phyloP scores from a whole-genome alignment of 2,888 invertebrate species.

The Drosophila anomalata region DNA sequence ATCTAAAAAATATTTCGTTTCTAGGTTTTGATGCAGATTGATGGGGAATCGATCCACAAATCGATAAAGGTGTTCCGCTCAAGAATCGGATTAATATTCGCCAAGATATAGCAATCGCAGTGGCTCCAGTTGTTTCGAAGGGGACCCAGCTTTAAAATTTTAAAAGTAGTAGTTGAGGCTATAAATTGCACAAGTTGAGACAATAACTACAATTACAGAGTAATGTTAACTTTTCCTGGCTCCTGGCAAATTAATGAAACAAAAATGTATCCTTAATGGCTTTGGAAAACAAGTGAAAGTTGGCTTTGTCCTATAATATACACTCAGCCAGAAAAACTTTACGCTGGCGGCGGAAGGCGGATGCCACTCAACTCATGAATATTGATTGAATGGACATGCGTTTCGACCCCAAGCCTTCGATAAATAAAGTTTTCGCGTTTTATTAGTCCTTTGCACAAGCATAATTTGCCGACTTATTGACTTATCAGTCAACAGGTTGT shows the following conservation, averaged over 20 bases:
- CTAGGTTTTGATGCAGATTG: too few species aligned
- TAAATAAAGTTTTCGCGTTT: constrained; percentile 10
- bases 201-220: neutral
- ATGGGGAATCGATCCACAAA: too few species aligned
- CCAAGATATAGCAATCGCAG: too few species aligned
- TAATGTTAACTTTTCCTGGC: neutral
- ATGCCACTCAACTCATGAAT: constrained; percentile 17
- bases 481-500: constrained; percentile 8
- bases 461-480: constrained; percentile 4
- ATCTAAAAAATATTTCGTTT: neutral
- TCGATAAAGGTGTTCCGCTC: too few species aligned
- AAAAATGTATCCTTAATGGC: constrained; percentile 3
- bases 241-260: neutral
- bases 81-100: too few species aligned
- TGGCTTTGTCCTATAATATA: constrained; percentile 1
- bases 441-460: constrained; percentile 3
- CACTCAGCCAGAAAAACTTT: constrained; percentile 5
- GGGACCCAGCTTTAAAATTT: too few species aligned
- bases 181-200: neutral
- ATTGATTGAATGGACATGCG: constrained; percentile 13
- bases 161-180: too few species aligned
- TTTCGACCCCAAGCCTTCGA: constrained; percentile 7
- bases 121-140: too few species aligned
- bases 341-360: neutral
- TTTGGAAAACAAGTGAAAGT: constrained; percentile 1